Evolutionary conservation across 2,888 invertebrate species (phyloP), one percentile per base, ranked within the genome.

Genomic region (Caenorhabditis sp.): DNA sequence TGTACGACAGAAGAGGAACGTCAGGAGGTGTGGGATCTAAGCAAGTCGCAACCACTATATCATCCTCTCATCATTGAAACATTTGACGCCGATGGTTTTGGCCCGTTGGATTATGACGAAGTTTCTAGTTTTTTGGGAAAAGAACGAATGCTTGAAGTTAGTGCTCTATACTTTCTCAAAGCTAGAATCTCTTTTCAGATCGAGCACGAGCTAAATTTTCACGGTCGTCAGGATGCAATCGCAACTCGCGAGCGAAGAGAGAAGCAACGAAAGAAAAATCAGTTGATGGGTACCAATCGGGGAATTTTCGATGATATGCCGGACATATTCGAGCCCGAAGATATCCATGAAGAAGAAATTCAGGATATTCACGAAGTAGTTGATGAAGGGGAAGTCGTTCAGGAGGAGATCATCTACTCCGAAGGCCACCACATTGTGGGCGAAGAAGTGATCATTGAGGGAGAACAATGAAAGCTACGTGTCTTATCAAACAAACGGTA

Each of bases 1-100:
- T 82, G 82, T 26, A 78, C 74, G 20, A 74, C 61, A 0, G 78
- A 82, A 40, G 78, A 69, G 53, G 82, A 82, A 55, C 26, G 78
- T 20, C 70, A 74, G 32, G 58, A 55, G 44, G 82, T 82, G 0
- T 79, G 81, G 81, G 72, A 77, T 44, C 44, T 82, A 51, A 71
- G 68, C 37, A 76, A 76, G 67, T 28, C 65, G 1, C 76, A 58
- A 32, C 76, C 76, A 22, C 44, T 61, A 1, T 76, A 82, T 44
- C 82, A 79, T 74, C 82, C 82, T 3, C 37, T 82, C 15, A n/a
- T 72, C n/a, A 32, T 82, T 11, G 78, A 78, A 44, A 37, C 26
- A 4, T 65, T 82, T 28, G 82, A 82, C 37, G n/a, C 6, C 8
- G 58, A 79, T 6, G 69, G 64, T 6, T 65, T 62, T n/a, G 67